Evolutionary conservation across 1,140 invertebrate genomes (phyloP), one percentile per base, ranked within the genome.

Genomic region (Popillia japonica): DNA sequence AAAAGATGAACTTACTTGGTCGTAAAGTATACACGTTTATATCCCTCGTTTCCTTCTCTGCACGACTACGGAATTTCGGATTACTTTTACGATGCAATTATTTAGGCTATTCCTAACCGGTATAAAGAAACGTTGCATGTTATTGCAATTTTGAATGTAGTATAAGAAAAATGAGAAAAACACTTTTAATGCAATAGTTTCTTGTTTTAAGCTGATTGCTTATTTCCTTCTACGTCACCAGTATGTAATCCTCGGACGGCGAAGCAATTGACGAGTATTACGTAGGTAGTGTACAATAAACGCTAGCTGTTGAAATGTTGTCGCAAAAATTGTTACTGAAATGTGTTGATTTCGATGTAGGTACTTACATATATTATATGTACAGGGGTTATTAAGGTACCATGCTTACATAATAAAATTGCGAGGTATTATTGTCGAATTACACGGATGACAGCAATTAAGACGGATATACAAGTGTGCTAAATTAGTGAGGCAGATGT

Each of bases 121-220:
- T 10, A 3, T 68, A 22, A 34, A 68, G 7, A 7, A 9, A 27
- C 61, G 22, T 23, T 34, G 61, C 61, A 68, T 68, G 61, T 68
- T 68, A 68, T 68, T 34, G 27, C 61, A 2, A 11, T 23, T 68
- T 68, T 68, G 27, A 68, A 68, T 27, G 20, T 27, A 68, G 9
- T 22, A 11, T 14, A 68, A 14, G 61, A 68, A 68, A 68, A 68
- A 68, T 68, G 61, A 68, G 61, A 68, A 68, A 68, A 68, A 68
- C 61, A 68, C 61, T 68, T 68, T 68, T 68, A 68, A 68, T 68
- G 61, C 61, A 68, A 68, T 22, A 68, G 61, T 68, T 68, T 68
- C 61, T 68, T 7, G 61, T 68, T 68, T 68, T 27, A 68, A 68
- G 61, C 22, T 68, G 61, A 68, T 68, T 68, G 22, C 61, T 34